Evolutionary conservation across 92 coral and sea anemone species (phyloP).

Genomic region (Hydrozoanthus gracilis): DNA sequence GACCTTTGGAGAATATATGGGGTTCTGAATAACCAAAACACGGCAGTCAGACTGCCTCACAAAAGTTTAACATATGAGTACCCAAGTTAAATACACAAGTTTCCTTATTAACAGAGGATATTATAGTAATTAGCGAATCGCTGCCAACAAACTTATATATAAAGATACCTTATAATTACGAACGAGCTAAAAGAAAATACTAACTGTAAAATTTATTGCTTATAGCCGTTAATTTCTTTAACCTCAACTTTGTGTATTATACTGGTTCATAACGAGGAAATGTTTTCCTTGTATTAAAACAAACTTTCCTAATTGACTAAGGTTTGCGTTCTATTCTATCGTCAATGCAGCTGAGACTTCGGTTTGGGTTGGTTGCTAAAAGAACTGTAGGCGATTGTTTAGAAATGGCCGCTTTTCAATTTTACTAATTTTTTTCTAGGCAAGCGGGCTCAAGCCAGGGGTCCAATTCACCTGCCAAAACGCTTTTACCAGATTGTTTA

Average conservation of each 20-base stretch:
- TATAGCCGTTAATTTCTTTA: slow-evolving; percentile 7
- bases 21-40: neutral
- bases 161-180: slow-evolving; percentile 22
- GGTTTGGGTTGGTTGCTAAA: neutral
- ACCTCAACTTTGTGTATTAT: neutral
- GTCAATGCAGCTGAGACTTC: neutral
- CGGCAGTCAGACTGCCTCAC: slow-evolving; percentile 27
- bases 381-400: neutral
- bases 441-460: slow-evolving; percentile 29
- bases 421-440: slow-evolving; percentile 32
- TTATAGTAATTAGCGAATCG: slow-evolving; percentile 52
- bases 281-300: slow-evolving; percentile 25
- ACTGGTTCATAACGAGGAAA: neutral
- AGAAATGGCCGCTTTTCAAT: neutral
- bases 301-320: slow-evolving; percentile 21
- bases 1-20: neutral
- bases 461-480: slow-evolving; percentile 38
- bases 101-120: slow-evolving; percentile 41
- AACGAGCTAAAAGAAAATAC: slow-evolving; percentile 4
- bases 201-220: slow-evolving; percentile 1
- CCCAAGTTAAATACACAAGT: slow-evolving; percentile 36
- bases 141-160: slow-evolving; percentile 19
- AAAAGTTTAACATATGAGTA: slow-evolving; percentile 15
- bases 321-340: neutral
- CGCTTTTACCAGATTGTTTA: slow-evolving; percentile 39